These are phyloP conservation scores for Felis chaus DNA, from an alignment of 2,113 vertebrate genomes.

Conservation along the genomic window DNA sequence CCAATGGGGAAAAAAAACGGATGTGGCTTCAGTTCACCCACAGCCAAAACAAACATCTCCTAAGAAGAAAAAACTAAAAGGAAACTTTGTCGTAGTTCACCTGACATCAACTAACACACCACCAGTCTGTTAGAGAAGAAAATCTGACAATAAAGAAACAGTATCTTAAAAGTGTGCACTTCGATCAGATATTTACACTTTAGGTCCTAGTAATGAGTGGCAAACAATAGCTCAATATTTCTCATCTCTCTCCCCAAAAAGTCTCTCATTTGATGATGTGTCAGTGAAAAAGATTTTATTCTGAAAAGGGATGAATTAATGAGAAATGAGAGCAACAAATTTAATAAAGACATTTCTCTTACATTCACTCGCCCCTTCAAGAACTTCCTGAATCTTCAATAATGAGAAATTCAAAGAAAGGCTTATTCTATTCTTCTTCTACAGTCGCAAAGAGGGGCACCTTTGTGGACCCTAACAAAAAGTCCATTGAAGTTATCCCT, in stretches of 20 bases:
- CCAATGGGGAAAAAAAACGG: background rate
- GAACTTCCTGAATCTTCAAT: conserved; percentile 66
- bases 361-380: conserved; percentile 45
- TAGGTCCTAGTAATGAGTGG: background rate
- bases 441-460: conserved; percentile 66
- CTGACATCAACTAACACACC: background rate
- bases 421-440: conserved; percentile 61
- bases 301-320: conserved; percentile 42
- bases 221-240: background rate
- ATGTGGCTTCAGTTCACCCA: background rate
- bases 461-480: conserved; percentile 76
- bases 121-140: background rate
- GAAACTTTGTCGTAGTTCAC: conserved; percentile 14
- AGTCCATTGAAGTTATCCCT: conserved; percentile 66
- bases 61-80: conserved; percentile 16
- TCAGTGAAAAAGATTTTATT: conserved; percentile 34
- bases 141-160: background rate
- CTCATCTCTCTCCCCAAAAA: background rate
- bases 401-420: conserved; percentile 75
- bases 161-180: background rate
- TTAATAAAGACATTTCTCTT: conserved; percentile 65
- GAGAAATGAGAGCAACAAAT: conserved; percentile 58
- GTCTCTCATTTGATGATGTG: background rate
- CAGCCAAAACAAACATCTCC: background rate
- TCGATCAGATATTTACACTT: background rate